Evolutionary conservation across 2,888 invertebrate genomes (phyloP).

Genomic region (Drosophila subquinaria): DNA sequence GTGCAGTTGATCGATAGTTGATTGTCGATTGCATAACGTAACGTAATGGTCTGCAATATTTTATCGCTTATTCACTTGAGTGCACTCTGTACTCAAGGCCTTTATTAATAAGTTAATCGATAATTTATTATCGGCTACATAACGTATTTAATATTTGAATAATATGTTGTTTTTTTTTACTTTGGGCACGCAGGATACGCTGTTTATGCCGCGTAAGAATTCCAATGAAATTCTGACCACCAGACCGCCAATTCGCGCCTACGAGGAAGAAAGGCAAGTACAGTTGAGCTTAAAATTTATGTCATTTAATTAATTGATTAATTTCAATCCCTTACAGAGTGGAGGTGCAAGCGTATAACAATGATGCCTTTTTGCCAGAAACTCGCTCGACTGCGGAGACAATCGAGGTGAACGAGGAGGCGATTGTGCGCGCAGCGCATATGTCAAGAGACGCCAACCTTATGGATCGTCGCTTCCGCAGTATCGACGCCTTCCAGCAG

Average conservation of each 20-base stretch:
- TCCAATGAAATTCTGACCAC: conserved; percentile 78
- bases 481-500: conserved; percentile 82
- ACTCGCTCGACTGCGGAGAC: conserved; percentile 67
- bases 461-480: conserved; percentile 83
- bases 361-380: conserved; percentile 78
- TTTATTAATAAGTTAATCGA: neutral
- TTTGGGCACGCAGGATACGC: conserved; percentile 64
- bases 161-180: neutral
- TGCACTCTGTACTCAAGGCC: neutral
- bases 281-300: neutral
- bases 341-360: conserved; percentile 68
- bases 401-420: conserved; percentile 80
- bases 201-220: conserved; percentile 78
- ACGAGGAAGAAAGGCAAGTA: conserved; percentile 73
- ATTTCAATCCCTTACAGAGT: conserved; percentile 34
- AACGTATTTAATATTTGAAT: neutral
- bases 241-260: conserved; percentile 81
- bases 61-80: neutral
- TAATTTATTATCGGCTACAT: neutral
- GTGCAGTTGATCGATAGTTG: neutral
- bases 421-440: conserved; percentile 83
- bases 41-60: neutral
- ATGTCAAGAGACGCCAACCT: conserved; percentile 79
- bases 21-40: neutral
- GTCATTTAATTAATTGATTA: neutral